phyloP scores from a whole-genome alignment of 2,113 vertebrate species.

The Synodontis membranacea region DNA sequence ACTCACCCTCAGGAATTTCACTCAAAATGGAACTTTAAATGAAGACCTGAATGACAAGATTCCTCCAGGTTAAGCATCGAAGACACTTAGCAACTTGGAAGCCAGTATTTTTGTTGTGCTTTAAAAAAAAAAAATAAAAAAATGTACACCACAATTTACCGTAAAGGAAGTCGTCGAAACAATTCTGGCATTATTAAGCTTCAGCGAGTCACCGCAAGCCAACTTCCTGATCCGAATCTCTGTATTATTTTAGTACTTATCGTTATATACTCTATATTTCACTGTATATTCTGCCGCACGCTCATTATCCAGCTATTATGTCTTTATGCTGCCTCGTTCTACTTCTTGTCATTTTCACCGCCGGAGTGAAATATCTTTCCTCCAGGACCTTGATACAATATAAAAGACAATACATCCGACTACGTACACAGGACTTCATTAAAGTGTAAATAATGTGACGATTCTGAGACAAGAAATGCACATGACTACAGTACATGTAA shows the following conservation, averaged over 20 bases:
- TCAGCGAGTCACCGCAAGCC: background rate
- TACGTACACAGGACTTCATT: background rate
- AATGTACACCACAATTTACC: too few relatives aligned
- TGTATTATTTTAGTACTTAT: background rate
- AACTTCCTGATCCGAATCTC: background rate
- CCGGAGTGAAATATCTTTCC: background rate
- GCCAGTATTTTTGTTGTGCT: background rate
- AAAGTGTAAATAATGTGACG: background rate
- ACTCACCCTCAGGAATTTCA: constrained; percentile 1
- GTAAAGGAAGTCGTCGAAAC: too few relatives aligned
- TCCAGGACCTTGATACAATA: background rate
- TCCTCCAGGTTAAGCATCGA: background rate
- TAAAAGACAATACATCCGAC: background rate
- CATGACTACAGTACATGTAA: background rate
- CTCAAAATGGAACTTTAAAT: constrained; percentile 31
- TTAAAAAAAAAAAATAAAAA: too few relatives aligned
- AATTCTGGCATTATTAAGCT: background rate
- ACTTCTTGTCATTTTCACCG: background rate
- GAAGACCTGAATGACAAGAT: constrained; percentile 3
- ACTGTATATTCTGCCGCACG: background rate
- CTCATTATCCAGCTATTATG: background rate
- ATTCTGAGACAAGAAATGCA: background rate
- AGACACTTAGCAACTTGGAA: background rate
- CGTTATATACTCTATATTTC: background rate
- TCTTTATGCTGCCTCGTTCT: background rate